Evolutionary conservation across 2,113 vertebrate genomes (phyloP).

Genomic region (Oncorhynchus mykiss): DNA sequence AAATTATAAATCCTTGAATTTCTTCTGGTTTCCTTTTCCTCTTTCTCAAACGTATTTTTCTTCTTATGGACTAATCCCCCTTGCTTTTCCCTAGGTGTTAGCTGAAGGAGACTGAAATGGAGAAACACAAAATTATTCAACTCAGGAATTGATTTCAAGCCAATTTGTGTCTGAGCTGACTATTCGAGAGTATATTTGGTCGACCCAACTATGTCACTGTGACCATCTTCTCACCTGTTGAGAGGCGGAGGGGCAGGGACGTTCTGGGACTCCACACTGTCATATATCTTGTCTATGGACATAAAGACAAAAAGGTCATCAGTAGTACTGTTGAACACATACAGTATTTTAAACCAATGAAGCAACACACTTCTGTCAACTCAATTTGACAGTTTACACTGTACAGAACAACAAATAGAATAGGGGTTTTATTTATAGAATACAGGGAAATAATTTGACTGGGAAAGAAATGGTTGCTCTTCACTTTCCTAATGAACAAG

Average conservation of each 20-base stretch:
- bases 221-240: constrained; percentile 53
- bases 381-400: background rate
- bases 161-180: background rate
- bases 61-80: constrained; percentile 58
- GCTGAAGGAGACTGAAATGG: constrained; percentile 17
- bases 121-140: background rate
- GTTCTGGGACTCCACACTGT: constrained; percentile 68
- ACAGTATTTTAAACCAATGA: background rate
- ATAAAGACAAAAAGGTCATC: background rate
- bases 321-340: background rate
- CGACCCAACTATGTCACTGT: background rate
- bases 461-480: background rate
- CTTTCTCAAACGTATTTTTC: constrained; percentile 73
- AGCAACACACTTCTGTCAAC: background rate
- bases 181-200: background rate
- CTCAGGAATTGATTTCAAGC: background rate
- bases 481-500: background rate
- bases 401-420: too few relatives aligned
- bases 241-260: constrained; percentile 55
- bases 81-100: constrained; percentile 6
- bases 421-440: too few relatives aligned
- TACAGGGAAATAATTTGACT: background rate
- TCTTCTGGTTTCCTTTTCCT: constrained; percentile 82
- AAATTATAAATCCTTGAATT: constrained; percentile 66
- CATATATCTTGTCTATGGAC: constrained; percentile 64